Conservation (phyloP, 2,113 vertebrate genomes). For the Apteryx mantelli region DNA sequence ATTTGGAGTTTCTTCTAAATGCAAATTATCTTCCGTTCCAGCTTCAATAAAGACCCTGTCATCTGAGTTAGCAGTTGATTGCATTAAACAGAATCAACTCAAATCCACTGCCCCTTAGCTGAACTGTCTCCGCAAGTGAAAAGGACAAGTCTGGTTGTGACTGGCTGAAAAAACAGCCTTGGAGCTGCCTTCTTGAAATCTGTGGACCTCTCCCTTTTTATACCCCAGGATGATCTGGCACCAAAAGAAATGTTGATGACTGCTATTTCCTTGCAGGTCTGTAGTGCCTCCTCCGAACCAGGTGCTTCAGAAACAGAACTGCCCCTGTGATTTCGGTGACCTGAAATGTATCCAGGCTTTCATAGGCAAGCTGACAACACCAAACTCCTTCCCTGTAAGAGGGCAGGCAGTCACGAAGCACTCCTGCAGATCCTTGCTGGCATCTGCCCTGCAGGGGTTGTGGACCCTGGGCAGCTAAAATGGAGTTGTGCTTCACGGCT, state of each 20-base stretch:
- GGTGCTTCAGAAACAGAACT: background rate
- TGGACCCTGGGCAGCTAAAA: background rate
- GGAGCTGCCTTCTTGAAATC: background rate
- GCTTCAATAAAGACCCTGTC: background rate
- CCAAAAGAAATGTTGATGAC: background rate
- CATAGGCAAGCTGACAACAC: background rate
- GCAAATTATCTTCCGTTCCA: background rate
- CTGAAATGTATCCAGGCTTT: background rate
- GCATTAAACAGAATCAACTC: background rate
- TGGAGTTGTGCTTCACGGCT: no score
- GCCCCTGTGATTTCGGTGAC: background rate
- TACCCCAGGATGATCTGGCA: accelerated
- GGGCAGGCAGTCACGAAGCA: accelerated
- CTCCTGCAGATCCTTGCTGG: background rate
- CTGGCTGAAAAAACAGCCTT: background rate
- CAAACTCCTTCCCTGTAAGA: background rate
- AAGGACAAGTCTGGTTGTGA: background rate
- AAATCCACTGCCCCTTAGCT: background rate
- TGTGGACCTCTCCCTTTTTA: background rate
- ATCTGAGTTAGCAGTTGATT: background rate
- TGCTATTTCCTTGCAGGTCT: background rate
- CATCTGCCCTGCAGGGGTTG: background rate
- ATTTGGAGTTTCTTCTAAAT: background rate
- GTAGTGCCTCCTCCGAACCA: background rate
- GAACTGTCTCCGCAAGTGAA: background rate